phyloP scores from a whole-genome alignment of 2,888 invertebrate species.

The Mactromeris polynyma region DNA sequence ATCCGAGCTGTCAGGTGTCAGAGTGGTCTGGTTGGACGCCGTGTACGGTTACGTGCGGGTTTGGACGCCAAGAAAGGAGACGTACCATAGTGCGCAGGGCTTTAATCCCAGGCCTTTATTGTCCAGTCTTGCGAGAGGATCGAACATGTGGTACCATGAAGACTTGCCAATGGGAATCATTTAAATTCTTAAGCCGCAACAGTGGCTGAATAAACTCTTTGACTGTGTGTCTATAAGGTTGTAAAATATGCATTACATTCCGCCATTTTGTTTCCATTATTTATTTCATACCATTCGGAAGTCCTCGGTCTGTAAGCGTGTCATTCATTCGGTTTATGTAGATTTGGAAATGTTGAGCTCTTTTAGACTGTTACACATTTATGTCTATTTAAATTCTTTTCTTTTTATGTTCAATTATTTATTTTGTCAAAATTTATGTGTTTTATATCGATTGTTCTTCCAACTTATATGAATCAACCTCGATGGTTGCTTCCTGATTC shows the following conservation, averaged over 20 bases:
- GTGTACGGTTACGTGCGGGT: constrained; percentile 96
- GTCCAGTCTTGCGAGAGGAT: constrained; percentile 87
- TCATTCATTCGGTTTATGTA: not conserved
- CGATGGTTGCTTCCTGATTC: no score
- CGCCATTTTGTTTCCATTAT: constrained; percentile 17
- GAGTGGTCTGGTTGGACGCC: constrained; percentile 83
- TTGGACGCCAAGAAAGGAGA: constrained; percentile 93
- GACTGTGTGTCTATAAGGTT: not conserved
- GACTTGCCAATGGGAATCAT: constrained; percentile 79
- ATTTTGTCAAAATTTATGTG: no score
- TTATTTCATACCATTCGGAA: not conserved
- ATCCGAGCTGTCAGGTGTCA: constrained; percentile 80
- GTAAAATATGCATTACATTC: constrained; percentile 18
- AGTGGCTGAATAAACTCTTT: constrained; percentile 8
- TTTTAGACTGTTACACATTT: not conserved
- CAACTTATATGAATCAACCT: no score
- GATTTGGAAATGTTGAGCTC: not conserved
- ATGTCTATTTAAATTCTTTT: not conserved
- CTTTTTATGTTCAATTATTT: no score
- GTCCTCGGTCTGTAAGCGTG: not conserved
- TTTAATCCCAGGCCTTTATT: constrained; percentile 93
- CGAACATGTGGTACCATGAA: constrained; percentile 81
- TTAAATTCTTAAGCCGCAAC: constrained; percentile 65
- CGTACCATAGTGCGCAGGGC: constrained; percentile 92
- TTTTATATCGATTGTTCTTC: no score